Base-by-base conservation (phyloP, 2,113 vertebrate species). In the Tyto alba region DNA sequence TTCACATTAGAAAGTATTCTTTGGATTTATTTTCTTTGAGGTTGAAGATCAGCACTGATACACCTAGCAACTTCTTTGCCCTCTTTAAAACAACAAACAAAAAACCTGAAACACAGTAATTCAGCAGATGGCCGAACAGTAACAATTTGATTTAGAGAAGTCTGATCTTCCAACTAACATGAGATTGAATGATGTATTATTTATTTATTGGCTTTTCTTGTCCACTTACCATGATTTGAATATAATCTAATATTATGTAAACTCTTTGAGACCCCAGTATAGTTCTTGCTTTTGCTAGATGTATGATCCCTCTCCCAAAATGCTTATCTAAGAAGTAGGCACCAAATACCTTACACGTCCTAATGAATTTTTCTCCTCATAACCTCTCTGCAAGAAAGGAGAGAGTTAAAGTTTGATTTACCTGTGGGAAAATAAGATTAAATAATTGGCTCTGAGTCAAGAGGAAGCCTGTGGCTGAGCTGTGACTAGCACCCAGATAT, bases 401-500 rank as follows among this genome's bases (percentile, higher is more conserved):
- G 43, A 81, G 53, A 62, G 13, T n/a, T 76, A 74, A 67, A 79
- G 38, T 66, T 83, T 9, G 20, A 81, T 93, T 90, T 86, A 94
- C 90, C 76, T 95, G 40, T 92, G 88, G 76, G 76, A 88, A 94
- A 89, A 62, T 76, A 68, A 82, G 63, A 93, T 82, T 85, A 92
- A 93, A 53, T 91, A 88, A 77, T 64, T 95, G 90, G 82, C 56
- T 69, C 38, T 1, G 5, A 45, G n/a, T 81, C 83, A 88, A 91
- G 64, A 62, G 57, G 84, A 92, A 95, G 72, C 62, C 50, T 69
- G 64, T 82, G 73, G 75, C 88, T 88, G 80, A 91, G 66, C 73
- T 77, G 50, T 79, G 85, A 89, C 75, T 90, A 84, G 92, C 75
- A 89, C 92, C 80, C 94, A 96, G 88, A 90, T 94, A 88, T 47